Evolutionary conservation across 2,797 vertebrate genomes (phyloP).

Genomic region (Eidolon dupreanum): DNA sequence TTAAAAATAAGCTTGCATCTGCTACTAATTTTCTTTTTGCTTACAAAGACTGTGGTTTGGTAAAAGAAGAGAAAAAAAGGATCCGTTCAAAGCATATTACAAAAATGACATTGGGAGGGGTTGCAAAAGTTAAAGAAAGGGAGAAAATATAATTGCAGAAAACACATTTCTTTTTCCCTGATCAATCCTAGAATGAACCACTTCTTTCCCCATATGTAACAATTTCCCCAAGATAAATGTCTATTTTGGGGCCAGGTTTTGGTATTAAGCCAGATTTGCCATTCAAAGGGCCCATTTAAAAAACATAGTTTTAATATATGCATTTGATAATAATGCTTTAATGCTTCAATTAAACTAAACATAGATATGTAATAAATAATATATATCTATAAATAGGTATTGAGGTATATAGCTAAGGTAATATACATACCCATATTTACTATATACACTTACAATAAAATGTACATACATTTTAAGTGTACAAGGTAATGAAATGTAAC

Average conservation of each 20-base stretch:
- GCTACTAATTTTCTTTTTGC: conserved; percentile 62
- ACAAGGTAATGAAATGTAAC: not conserved
- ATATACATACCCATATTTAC: not conserved
- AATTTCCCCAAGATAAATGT: not conserved
- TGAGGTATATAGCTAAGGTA: not conserved
- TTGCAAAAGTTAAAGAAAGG: not conserved
- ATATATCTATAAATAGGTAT: not conserved
- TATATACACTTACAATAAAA: not conserved
- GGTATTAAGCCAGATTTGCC: not conserved
- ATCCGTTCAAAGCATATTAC: conserved; percentile 20
- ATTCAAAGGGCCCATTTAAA: not conserved
- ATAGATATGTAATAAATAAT: not conserved
- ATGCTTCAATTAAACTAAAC: not conserved
- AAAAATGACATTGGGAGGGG: not conserved
- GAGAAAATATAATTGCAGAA: not conserved
- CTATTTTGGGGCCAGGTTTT: not conserved
- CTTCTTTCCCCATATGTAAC: not conserved
- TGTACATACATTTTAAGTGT: not conserved
- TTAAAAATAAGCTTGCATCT: conserved; percentile 61
- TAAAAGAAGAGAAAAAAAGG: not conserved
- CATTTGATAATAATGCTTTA: not conserved
- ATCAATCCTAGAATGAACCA: not conserved
- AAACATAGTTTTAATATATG: not conserved
- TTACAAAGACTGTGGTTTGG: conserved; percentile 45
- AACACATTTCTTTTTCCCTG: not conserved